phyloP scores from a whole-genome alignment of 2,888 invertebrate species.

The Drosophila macrospina region DNA sequence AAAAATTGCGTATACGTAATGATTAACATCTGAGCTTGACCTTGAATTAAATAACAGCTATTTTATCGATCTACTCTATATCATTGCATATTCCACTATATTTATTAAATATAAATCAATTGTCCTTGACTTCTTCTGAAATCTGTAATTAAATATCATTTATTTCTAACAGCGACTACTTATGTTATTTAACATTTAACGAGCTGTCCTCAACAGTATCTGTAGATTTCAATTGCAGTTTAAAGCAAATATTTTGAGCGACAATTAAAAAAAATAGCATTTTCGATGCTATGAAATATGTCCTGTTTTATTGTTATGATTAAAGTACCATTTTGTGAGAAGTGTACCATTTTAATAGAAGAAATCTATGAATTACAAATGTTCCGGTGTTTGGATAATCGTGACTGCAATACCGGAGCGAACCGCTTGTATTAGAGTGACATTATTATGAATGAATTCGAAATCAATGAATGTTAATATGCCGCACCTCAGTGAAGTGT shows the following conservation, averaged over 20 bases:
- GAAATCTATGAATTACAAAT: too few relatives aligned
- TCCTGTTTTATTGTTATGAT: too few relatives aligned
- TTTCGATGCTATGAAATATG: too few relatives aligned
- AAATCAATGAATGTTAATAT: conserved; percentile 15
- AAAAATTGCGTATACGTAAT: conserved; percentile 53
- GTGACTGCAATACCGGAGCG: background rate
- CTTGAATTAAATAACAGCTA: background rate
- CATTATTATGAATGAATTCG: background rate
- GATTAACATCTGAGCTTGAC: conserved; percentile 1
- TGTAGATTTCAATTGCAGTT: too few relatives aligned
- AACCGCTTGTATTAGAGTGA: background rate
- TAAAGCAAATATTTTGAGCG: too few relatives aligned
- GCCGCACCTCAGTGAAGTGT: conserved; percentile 15
- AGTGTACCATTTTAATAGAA: too few relatives aligned
- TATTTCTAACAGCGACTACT: background rate
- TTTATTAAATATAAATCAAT: too few relatives aligned
- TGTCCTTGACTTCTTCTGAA: background rate
- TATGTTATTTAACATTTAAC: background rate
- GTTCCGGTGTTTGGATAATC: too few relatives aligned
- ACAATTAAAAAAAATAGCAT: background rate
- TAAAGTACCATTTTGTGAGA: too few relatives aligned
- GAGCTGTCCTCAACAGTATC: too few relatives aligned
- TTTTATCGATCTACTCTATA: background rate
- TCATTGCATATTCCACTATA: too few relatives aligned
- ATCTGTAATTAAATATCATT: background rate